Evolutionary conservation across 2,888 invertebrate genomes (phyloP), one percentile per base, ranked within the genome.

Genomic region (Tetanocera ferruginea): DNA sequence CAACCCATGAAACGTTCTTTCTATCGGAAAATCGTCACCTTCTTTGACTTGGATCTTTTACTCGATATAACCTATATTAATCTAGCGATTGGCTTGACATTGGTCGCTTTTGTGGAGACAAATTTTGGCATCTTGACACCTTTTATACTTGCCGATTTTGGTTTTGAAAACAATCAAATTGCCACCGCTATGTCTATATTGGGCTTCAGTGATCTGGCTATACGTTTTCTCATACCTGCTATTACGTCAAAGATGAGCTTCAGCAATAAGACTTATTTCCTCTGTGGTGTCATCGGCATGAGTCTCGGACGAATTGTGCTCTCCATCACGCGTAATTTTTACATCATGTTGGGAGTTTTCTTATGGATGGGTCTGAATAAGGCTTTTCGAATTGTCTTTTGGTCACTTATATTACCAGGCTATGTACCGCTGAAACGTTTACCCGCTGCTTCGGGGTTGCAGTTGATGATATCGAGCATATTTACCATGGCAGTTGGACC

Each of bases 41-140:
- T 94, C 85, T 94, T 95, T 85, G 95, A 94, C 86, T 90, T 95
- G 76, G 93, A 94, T 85, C 90, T 95, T 76, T 86, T 95, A 67
- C 92, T 92, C 83, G 94, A 95, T 88, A 91, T 92, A 5, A 92
- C 93, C 5, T 95, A 93, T 83, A 91, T 94, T 0, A 94, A 93
- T 84, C 89, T 94, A 70, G 93, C 94, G 91, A 84, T 94, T 76
- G 95, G 95, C n/a, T 91, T 94, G 60, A 94, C 94, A 1, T 86
- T 94, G 49, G 94, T 94, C 0, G 93, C 92, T 84, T 94, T 94
- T 84, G 93, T 92, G 28, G 95, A 95, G 87, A 85, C 94, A 9
- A 95, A 95, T 86, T 95, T 95, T 86, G 94, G 94, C 17, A 91
- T 94, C 73, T 84, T 95, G 74, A 94, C 94, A 0, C 94, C 95